These are phyloP conservation scores for Hexactinellida sp. DNA, from an alignment of 37 sponge, comb jelly and placozoan genomes.

Conservation along the genomic window DNA sequence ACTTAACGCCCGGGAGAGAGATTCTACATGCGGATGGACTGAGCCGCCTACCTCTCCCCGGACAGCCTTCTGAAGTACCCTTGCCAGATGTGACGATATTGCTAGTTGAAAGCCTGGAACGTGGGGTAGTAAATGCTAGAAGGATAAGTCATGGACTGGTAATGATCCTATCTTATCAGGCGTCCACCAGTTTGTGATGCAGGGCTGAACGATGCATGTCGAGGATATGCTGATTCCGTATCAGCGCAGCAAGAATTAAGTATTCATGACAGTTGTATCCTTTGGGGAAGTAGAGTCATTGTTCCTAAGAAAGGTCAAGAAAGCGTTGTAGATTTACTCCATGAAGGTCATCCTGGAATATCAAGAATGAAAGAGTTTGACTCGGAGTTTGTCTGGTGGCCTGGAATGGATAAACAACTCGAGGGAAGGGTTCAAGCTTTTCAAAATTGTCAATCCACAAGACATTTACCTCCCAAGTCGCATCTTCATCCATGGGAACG, in stretches of 20 bases:
- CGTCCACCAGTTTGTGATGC: neutral
- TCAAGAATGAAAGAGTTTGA: neutral
- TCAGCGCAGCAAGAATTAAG: neutral
- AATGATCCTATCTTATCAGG: neutral
- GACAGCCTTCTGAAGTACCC: neutral
- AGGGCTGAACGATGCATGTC: neutral
- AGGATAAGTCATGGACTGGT: neutral
- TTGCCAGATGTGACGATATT: neutral
- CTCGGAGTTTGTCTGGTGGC: neutral
- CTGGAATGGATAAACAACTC: slow-evolving; percentile 18
- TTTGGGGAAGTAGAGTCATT: neutral
- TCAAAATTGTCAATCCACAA: neutral
- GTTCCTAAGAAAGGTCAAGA: neutral
- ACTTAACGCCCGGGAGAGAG: slow-evolving; percentile 18
- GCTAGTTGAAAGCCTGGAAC: too few species aligned
- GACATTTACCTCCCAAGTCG: neutral
- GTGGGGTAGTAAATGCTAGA: too few species aligned
- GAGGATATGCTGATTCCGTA: neutral
- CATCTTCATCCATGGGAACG: slow-evolving; percentile 37
- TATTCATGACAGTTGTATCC: neutral
- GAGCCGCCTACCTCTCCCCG: slow-evolving; percentile 12
- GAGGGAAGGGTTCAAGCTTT: slow-evolving; percentile 20
- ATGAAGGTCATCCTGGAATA: neutral
- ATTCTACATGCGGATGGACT: slow-evolving; percentile 24
- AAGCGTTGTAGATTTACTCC: neutral